Evolutionary conservation across 2,113 vertebrate species (phyloP), one percentile per base, ranked within the genome.

Genomic region (Tragelaphus imberbis): DNA sequence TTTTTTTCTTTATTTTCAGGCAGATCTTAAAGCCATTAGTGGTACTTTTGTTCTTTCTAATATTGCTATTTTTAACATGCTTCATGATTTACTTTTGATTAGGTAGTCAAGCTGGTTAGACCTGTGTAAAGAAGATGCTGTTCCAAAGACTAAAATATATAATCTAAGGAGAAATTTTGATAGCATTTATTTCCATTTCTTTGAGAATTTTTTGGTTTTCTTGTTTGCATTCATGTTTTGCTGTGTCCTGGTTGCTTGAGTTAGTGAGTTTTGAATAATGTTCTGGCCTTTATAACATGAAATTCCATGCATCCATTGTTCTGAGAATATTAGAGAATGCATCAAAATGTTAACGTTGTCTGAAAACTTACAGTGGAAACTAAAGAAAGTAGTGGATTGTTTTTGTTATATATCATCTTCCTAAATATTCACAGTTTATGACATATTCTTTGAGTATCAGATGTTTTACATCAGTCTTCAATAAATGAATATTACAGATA

Each of bases 1-100:
- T 47, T 61, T 36, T 55, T 55, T 27, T 10, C 56, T 51, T 81
- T 55, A 27, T 90, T 94, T 88, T 92, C 71, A 91, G 84, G 28
- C 55, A 91, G n/a, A 14, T 61, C 56, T 86, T 55, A 59, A 88
- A 89, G 55, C 40, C 40, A 68, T 61, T 33, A 71, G 28, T 12
- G 9, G 47, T 75, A 51, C 36, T 81, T 80, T 25, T 28, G 55
- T 81, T 77, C 19, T 90, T 92, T 56, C 36, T 95, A 90, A 86
- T 86, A 88, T 40, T 85, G 80, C 51, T 97, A 49, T 63, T 91
- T 92, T 91, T 65, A 95, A n/a, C 13, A 33, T 68, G 61, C 25
- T 90, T 95, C 75, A 2, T 82, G 71, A 84, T 91, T 92, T 91
- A 55, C 23, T 87, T 94, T 94, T 92, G 36, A 80, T 75, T 79